Conservation (phyloP, 2,113 vertebrate species). For the Nanger granti region DNA sequence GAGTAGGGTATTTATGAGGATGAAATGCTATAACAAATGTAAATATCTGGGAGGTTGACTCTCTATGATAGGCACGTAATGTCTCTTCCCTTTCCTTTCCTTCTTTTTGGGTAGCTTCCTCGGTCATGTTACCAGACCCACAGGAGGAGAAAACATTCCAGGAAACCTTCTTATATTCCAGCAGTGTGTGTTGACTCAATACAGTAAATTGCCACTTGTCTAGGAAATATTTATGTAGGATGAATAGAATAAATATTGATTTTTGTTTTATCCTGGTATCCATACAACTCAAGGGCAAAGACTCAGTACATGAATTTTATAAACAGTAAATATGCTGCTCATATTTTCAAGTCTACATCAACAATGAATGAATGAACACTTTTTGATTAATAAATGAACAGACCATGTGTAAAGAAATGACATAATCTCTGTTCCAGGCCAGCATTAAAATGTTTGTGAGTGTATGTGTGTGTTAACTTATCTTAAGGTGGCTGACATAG, state of each 20-base stretch:
- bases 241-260: slow-evolving; percentile 60
- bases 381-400: background rate
- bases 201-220: slow-evolving; percentile 52
- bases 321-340: slow-evolving; percentile 18
- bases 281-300: slow-evolving; percentile 51
- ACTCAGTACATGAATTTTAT: slow-evolving; percentile 14
- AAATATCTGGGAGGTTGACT: background rate
- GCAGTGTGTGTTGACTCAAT: slow-evolving; percentile 35
- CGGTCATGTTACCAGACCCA: background rate
- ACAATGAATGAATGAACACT: slow-evolving; percentile 9
- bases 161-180: slow-evolving; percentile 21
- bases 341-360: background rate
- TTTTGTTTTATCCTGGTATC: slow-evolving; percentile 39
- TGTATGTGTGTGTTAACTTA: background rate
- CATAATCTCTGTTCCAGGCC: background rate
- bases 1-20: background rate
- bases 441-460: background rate
- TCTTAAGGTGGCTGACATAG: background rate
- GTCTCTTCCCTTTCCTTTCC: background rate
- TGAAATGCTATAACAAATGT: background rate
- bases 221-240: slow-evolving; percentile 60
- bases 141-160: background rate
- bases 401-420: slow-evolving; percentile 21
- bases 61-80: background rate
- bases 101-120: background rate